phyloP scores from a whole-genome alignment of 2,888 invertebrate species.

The Brachylomia viminalis region DNA sequence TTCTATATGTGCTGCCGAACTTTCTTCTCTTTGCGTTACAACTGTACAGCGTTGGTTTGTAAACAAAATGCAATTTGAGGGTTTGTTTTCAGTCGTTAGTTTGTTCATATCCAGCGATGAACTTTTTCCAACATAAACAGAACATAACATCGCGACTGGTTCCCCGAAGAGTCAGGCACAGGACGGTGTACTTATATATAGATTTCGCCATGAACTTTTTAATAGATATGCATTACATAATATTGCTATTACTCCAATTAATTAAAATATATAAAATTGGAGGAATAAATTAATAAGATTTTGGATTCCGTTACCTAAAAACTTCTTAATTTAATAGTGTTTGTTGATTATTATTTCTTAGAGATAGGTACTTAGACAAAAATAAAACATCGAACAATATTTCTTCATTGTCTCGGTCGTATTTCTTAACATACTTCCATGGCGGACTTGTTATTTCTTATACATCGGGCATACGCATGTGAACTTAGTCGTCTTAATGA shows the following conservation, averaged over 20 bases:
- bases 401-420: slow-evolving; percentile 19
- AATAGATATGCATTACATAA: no score
- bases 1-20: slow-evolving; percentile 23
- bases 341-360: neutral
- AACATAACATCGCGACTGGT: no score
- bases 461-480: slow-evolving; percentile 45
- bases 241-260: no score
- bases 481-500: slow-evolving; percentile 58
- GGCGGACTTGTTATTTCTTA: slow-evolving; percentile 43
- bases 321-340: no score
- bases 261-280: no score
- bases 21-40: slow-evolving; percentile 26
- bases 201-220: no score
- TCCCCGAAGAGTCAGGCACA: no score
- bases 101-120: neutral
- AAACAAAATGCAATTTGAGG: slow-evolving; percentile 23
- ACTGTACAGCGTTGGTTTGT: slow-evolving; percentile 11
- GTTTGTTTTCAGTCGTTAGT: slow-evolving; percentile 10
- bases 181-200: no score
- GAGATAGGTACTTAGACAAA: neutral
- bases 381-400: slow-evolving; percentile 13
- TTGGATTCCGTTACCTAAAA: no score
- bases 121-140: neutral
- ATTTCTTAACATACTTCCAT: slow-evolving; percentile 33
- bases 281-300: no score